phyloP scores from a whole-genome alignment of 2,888 invertebrate species.

The Imbricaverruca yamaguchii region DNA sequence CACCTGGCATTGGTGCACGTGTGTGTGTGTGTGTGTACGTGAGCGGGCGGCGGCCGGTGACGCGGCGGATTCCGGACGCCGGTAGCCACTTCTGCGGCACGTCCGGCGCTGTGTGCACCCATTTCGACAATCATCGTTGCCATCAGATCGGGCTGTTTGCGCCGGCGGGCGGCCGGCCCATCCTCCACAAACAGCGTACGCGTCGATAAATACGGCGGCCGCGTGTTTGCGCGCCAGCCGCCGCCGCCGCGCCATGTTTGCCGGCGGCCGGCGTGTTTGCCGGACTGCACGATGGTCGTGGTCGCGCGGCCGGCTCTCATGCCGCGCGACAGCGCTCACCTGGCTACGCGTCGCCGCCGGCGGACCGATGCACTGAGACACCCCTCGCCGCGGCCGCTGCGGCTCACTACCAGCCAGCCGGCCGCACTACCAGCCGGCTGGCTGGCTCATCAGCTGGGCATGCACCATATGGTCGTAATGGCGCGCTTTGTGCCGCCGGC shows the following conservation, averaged over 20 bases:
- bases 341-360: not conserved
- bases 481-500: not conserved
- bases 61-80: slow-evolving; percentile 7
- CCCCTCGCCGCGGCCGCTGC: not conserved
- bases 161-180: not conserved
- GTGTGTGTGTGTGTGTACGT: not conserved
- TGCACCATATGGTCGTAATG: slow-evolving; percentile 5
- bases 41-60: not conserved
- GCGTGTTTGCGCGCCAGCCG: too few relatives aligned
- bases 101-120: not conserved
- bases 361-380: not conserved
- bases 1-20: not conserved
- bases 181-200: not conserved
- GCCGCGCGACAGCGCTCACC: too few relatives aligned
- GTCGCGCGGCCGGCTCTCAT: too few relatives aligned
- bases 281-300: too few relatives aligned
- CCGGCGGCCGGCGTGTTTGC: too few relatives aligned
- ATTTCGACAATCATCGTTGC: not conserved
- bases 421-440: not conserved
- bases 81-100: not conserved
- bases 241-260: too few relatives aligned
- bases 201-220: not conserved
- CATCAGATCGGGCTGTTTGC: slow-evolving; percentile 12
- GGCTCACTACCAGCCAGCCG: not conserved
- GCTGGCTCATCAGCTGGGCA: not conserved